phyloP scores from a whole-genome alignment of 2,888 invertebrate species.

The Hyles lineata region DNA sequence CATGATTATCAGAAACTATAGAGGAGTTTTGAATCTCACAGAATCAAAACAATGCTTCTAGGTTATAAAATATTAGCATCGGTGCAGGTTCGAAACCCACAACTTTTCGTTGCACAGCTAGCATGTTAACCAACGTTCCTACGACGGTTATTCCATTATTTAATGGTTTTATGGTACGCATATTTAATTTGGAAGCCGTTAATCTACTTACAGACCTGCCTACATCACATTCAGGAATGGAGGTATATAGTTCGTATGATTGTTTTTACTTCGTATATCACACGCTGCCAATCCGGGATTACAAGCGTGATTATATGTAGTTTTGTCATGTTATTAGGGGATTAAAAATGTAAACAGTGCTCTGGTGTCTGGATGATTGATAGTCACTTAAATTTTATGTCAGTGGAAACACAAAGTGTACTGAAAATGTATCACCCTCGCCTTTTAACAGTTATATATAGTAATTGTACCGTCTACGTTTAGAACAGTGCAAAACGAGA shows the following conservation, averaged over 20 bases:
- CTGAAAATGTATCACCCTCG: not conserved
- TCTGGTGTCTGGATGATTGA: not conserved
- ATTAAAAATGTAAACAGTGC: not conserved
- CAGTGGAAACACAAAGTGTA: not conserved
- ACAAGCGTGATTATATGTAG: not conserved
- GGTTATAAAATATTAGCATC: too few relatives aligned
- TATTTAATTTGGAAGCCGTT: too few relatives aligned
- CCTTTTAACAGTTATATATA: not conserved
- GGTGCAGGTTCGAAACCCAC: too few relatives aligned
- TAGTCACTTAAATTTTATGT: not conserved
- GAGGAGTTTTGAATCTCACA: too few relatives aligned
- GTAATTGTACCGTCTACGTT: not conserved
- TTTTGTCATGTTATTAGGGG: not conserved
- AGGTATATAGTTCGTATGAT: not conserved
- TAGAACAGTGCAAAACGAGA: constrained; percentile 45
- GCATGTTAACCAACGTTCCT: too few relatives aligned
- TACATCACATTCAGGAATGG: not conserved
- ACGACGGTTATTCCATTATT: too few relatives aligned
- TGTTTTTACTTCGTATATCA: not conserved
- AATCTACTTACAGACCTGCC: too few relatives aligned
- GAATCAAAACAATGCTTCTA: too few relatives aligned
- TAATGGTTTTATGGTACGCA: too few relatives aligned
- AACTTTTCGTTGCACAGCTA: too few relatives aligned
- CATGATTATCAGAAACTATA: too few relatives aligned
- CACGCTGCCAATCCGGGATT: too few relatives aligned